Evolutionary conservation across 2,797 vertebrate genomes (phyloP).

Genomic region (Enteromius trimaculatus): DNA sequence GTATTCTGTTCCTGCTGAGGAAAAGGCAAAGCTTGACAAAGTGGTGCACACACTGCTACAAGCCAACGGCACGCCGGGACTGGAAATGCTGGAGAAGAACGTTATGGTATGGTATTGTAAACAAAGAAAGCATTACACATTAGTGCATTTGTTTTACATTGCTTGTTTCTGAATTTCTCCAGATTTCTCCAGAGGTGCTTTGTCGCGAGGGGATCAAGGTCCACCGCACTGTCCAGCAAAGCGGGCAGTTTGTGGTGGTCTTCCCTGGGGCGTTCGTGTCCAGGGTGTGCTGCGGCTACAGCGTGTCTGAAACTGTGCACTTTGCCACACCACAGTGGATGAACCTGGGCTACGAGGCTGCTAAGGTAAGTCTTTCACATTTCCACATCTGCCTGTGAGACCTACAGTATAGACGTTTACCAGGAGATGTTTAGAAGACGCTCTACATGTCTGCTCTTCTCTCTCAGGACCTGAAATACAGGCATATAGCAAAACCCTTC

Average conservation of each 20-base stretch:
- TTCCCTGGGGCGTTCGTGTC: constrained; percentile 98
- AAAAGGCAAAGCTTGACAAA: constrained; percentile 97
- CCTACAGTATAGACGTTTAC: not conserved
- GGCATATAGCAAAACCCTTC: constrained; percentile 95
- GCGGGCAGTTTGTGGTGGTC: constrained; percentile 97
- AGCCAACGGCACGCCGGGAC: constrained; percentile 97
- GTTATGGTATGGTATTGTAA: constrained; percentile 84
- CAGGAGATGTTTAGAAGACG: not conserved
- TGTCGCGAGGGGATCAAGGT: constrained; percentile 96
- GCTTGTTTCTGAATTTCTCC: not conserved
- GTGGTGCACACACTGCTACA: constrained; percentile 99
- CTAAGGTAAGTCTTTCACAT: constrained; percentile 84
- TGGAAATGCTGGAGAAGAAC: constrained; percentile 99
- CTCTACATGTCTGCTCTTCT: constrained; percentile 4
- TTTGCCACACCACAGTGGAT: constrained; percentile 99
- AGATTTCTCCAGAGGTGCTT: constrained; percentile 99
- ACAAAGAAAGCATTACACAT: not conserved
- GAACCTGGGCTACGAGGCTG: constrained; percentile 95
- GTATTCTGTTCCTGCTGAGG: constrained; percentile 99
- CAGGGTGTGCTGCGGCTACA: constrained; percentile 98
- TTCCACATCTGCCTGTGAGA: not conserved
- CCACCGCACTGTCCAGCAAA: constrained; percentile 95
- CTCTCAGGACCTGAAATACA: constrained; percentile 93
- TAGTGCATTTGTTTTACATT: not conserved
- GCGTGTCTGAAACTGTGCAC: constrained; percentile 98